Conservation (phyloP, 1,140 invertebrate species). For the Cyclina sinensis region DNA sequence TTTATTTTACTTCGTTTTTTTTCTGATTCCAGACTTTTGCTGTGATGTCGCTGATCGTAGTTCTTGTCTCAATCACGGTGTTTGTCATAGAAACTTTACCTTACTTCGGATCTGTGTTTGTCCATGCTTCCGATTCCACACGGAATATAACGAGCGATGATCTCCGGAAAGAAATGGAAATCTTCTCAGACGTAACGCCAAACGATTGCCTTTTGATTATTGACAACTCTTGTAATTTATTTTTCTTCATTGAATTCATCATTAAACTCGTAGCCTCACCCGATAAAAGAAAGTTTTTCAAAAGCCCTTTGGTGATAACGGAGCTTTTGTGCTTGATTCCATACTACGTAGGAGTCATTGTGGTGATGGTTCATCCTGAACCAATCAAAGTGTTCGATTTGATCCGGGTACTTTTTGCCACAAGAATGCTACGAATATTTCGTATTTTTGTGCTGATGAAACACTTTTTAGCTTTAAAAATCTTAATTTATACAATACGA, state of each 20-base stretch:
- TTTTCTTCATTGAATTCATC: constrained; percentile 72
- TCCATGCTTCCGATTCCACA: constrained; percentile 28
- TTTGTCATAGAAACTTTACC: constrained; percentile 74
- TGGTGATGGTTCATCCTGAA: constrained; percentile 84
- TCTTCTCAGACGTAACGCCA: constrained; percentile 58
- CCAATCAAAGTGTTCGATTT: constrained; percentile 70
- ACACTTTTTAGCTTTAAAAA: constrained; percentile 78
- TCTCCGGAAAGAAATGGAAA: constrained; percentile 66
- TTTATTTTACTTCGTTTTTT: background rate
- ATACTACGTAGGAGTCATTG: constrained; percentile 75
- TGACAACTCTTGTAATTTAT: constrained; percentile 69
- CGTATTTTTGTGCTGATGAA: constrained; percentile 79
- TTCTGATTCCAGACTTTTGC: constrained; percentile 72
- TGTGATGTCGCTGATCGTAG: constrained; percentile 65
- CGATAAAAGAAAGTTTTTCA: constrained; percentile 84
- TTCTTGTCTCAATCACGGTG: constrained; percentile 71
- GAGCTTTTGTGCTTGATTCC: constrained; percentile 78
- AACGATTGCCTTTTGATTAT: constrained; percentile 64
- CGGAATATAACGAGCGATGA: constrained; percentile 50
- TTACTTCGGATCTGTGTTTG: constrained; percentile 49
- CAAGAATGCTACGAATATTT: constrained; percentile 76
- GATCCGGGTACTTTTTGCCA: constrained; percentile 72
- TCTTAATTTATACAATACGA: constrained; percentile 78
- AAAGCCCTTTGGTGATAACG: constrained; percentile 69
- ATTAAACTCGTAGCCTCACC: constrained; percentile 83